A percentile compares a stretch with the other conserved stretches of the same genome.
phyloP scores from a whole-genome alignment of 2,113 vertebrate genomes.

The Rhodinocichla rosea region DNA sequence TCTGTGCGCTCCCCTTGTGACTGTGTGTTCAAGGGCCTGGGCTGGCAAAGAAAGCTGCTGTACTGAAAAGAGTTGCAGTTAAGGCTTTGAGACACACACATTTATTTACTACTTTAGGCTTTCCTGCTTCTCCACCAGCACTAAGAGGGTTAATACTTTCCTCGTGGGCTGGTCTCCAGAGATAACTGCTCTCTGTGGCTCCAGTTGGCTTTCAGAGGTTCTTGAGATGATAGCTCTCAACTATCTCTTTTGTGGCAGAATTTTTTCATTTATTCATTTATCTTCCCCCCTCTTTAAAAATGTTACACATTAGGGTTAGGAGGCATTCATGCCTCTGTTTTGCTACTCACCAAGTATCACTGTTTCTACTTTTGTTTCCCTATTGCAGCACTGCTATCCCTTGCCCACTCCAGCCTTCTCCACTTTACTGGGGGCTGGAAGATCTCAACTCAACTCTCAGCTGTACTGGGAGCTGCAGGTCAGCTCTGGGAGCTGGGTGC shows the following conservation, averaged over 20 bases:
- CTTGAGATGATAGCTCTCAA: not conserved
- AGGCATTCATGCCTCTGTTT: not conserved
- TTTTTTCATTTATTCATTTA: not conserved
- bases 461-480: not conserved
- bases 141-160: conserved; percentile 20
- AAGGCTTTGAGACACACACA: not conserved
- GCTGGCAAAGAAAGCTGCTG: not conserved
- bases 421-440: not conserved
- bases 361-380: not conserved
- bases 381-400: accelerated
- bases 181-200: not conserved
- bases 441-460: not conserved
- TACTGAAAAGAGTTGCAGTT: not conserved
- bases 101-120: not conserved
- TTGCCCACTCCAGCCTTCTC: not conserved
- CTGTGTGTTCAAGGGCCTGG: not conserved
- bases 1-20: not conserved
- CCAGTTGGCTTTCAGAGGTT: conserved; percentile 34
- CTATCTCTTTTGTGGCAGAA: not conserved
- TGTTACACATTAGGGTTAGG: not conserved
- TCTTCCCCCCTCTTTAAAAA: not conserved
- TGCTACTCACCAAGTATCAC: not conserved
- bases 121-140: not conserved
- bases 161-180: conserved; percentile 4
- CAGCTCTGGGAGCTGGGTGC: not conserved